A percentile compares a stretch with the other conserved stretches of the same genome.
These are phyloP conservation scores for Rhabdornis inornatus DNA, from an alignment of 2,113 vertebrate species.

Conservation along the genomic window DNA sequence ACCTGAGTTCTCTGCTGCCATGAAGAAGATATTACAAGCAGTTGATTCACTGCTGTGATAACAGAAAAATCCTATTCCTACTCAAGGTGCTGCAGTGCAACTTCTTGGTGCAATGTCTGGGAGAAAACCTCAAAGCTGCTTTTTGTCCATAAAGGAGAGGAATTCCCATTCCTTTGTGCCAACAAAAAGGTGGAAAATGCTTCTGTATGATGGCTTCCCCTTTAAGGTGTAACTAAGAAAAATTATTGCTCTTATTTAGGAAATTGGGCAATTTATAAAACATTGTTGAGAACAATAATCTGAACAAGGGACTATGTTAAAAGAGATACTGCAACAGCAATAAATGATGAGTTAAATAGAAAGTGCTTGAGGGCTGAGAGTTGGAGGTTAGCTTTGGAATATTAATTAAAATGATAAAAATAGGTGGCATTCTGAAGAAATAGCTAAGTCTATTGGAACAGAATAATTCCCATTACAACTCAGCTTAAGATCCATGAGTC, in stretches of 20 bases:
- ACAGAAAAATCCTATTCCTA: background rate
- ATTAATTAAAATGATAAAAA: conserved; percentile 16
- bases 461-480: background rate
- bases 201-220: background rate
- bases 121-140: background rate
- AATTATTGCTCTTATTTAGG: background rate
- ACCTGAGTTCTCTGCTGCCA: background rate
- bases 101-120: background rate
- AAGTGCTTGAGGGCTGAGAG: conserved; percentile 16
- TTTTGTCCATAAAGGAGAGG: background rate
- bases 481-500: conserved; percentile 24
- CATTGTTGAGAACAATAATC: background rate
- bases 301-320: background rate
- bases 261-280: background rate
- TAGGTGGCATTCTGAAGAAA: conserved; percentile 22
- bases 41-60: background rate
- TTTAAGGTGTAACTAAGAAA: background rate
- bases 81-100: background rate
- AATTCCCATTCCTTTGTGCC: background rate
- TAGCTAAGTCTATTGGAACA: background rate
- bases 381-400: background rate
- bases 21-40: background rate
- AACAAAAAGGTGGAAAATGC: background rate
- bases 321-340: background rate
- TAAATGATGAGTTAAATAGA: conserved; percentile 11